Percentiles rank a stretch among this genome's conserved stretches.
phyloP scores from a whole-genome alignment of 2,113 vertebrate genomes.

The Epinephelus lanceolatus region DNA sequence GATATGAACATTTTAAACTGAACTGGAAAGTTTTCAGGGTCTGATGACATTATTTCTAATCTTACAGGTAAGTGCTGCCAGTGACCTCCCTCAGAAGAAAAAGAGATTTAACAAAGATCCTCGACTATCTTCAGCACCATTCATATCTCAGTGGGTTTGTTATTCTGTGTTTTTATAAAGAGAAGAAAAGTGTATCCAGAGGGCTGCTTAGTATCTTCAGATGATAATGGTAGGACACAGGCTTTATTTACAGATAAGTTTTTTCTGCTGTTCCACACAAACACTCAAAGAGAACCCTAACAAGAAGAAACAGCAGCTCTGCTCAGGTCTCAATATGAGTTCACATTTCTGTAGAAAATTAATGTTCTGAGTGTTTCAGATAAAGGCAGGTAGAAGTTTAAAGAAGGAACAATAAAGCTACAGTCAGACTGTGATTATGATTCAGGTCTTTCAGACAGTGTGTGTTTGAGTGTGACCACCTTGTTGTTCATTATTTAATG shows the following conservation, averaged over 20 bases:
- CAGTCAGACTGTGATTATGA: not conserved
- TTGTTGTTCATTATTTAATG: not conserved
- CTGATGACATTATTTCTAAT: not conserved
- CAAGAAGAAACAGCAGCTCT: conserved; percentile 13
- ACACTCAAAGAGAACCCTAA: conserved; percentile 26
- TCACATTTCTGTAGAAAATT: not conserved
- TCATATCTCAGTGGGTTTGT: not conserved
- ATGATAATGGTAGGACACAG: conserved; percentile 17
- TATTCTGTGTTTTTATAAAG: conserved; percentile 14
- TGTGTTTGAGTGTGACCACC: not conserved
- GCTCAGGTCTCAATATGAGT: not conserved
- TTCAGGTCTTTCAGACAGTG: not conserved
- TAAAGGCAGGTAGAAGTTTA: not conserved
- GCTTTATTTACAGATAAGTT: not conserved
- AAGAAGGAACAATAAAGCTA: not conserved
- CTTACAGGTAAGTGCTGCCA: conserved; percentile 11
- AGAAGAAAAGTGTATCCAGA: conserved; percentile 5
- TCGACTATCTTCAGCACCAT: not conserved
- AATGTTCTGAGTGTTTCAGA: not conserved
- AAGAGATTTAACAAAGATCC: not conserved
- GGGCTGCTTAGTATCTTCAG: conserved; percentile 24
- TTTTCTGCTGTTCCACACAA: conserved; percentile 7
- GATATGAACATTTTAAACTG: not conserved
- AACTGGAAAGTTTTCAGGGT: not conserved
- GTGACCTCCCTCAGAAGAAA: not conserved